Evolutionary conservation across 2,888 invertebrate genomes (phyloP).

Genomic region (Brenthis hecate): DNA sequence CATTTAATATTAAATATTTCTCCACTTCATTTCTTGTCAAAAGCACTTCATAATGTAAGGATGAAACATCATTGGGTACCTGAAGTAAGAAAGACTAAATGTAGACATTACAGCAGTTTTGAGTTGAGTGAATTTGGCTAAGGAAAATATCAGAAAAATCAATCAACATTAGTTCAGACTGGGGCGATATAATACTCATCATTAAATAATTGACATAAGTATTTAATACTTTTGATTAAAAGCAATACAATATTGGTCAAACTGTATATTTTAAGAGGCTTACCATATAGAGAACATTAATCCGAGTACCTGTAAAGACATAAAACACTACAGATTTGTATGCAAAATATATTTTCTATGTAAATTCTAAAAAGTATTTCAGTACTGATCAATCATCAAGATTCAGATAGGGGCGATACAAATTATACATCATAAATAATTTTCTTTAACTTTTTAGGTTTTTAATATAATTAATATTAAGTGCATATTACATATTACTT

Average conservation of each 20-base stretch:
- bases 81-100: no score
- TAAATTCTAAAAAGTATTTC: background rate
- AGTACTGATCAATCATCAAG: constrained; percentile 13
- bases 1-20: no score
- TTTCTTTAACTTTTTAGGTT: background rate
- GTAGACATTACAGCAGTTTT: no score
- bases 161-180: constrained; percentile 22
- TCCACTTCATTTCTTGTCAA: no score
- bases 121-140: background rate
- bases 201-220: background rate
- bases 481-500: no score
- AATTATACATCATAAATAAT: constrained; percentile 6
- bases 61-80: no score
- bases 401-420: constrained; percentile 14
- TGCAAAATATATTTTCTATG: background rate
- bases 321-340: background rate
- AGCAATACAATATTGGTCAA: no score
- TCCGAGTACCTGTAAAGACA: background rate
- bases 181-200: constrained; percentile 25
- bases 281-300: no score
- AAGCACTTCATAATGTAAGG: no score
- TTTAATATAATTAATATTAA: background rate
- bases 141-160: constrained; percentile 9
- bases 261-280: no score
- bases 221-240: no score